Conservation (phyloP, 92 coral and sea anemone species). For the Scolanthus callimorphus region DNA sequence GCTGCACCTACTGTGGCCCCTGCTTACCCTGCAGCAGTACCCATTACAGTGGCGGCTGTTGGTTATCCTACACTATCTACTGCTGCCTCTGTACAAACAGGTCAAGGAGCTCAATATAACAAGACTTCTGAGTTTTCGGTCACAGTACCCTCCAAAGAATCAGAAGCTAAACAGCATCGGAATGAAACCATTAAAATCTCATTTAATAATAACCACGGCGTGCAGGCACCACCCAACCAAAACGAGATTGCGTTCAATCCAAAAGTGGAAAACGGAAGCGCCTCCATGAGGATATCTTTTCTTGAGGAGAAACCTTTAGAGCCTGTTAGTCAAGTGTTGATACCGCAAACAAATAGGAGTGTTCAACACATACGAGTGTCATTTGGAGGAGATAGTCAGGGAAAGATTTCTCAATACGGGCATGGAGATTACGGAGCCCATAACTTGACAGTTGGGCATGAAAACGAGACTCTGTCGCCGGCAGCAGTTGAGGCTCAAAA, state of each 20-base stretch:
- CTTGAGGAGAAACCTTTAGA: constrained; percentile 38
- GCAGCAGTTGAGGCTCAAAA: too few relatives aligned
- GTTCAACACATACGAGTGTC: constrained; percentile 34
- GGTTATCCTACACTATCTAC: constrained; percentile 2
- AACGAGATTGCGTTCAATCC: constrained; percentile 52
- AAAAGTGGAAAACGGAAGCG: constrained; percentile 35
- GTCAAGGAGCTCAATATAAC: constrained; percentile 13
- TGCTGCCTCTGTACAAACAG: neutral
- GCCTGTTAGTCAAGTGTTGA: constrained; percentile 14
- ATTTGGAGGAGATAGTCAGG: constrained; percentile 30
- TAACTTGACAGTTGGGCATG: too few relatives aligned
- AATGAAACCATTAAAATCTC: constrained; percentile 70
- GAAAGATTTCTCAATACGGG: constrained; percentile 30
- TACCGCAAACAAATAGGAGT: constrained; percentile 29
- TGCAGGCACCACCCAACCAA: constrained; percentile 24
- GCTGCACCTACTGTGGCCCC: constrained; percentile 15
- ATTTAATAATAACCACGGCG: constrained; percentile 50
- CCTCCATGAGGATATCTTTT: constrained; percentile 68
- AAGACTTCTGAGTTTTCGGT: constrained; percentile 56
- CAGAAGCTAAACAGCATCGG: constrained; percentile 33
- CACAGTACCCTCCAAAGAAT: constrained; percentile 43
- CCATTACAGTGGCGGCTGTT: constrained; percentile 16
- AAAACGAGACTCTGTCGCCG: constrained; percentile 20
- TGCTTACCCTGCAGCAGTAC: constrained; percentile 21
- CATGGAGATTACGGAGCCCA: too few relatives aligned